Base-by-base conservation (phyloP, 2,113 vertebrate species). In the Ochotona princeps region DNA sequence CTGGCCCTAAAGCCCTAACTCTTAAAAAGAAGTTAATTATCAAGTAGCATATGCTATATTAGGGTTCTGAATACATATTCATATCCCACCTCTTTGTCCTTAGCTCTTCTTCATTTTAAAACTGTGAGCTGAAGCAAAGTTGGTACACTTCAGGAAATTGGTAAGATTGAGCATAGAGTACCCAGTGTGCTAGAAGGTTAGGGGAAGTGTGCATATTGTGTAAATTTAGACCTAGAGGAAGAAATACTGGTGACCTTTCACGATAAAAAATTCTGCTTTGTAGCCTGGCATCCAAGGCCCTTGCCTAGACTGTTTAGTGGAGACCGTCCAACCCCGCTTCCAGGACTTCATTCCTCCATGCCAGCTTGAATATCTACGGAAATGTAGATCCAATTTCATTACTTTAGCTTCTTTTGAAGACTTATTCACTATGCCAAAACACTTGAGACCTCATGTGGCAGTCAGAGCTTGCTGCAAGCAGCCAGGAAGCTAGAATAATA, bases 391-490 rank as follows among this genome's bases (percentile, higher is more conserved):
- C 95, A 96, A 95, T 95, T 97, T 95, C 93, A 97, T 96, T 96
- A 82, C 94, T 96, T 94, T 96, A 95, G 94, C 95, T 96, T 96
- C 95, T 96, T 96, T 93, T 95, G 96, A 97, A 96, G 93, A 90
- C 95, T 97, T 95, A 79, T 26, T 38, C 44, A 74, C 70, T 82
- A 92, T 97, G 97, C 96, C 97, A 97, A 93, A 94, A 96, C 92
- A 95, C 96, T 97, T 96, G 94, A 97, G 97, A 96, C 97, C 97
- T 97, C 91, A 85, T 95, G 96, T 96, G 96, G 94, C 97, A 97
- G 96, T 88, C 89, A 95, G 95, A 92, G 94, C 96, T 96, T 95
- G 94, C 94, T 95, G 86, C 87, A 97, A 97, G 96, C 96, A 96
- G 96, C 96, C 95, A 96, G 96, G 90, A 92, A 96, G 83, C 93